Conservation (phyloP, 2,888 invertebrate species). For the Cryptus viduatorius region DNA sequence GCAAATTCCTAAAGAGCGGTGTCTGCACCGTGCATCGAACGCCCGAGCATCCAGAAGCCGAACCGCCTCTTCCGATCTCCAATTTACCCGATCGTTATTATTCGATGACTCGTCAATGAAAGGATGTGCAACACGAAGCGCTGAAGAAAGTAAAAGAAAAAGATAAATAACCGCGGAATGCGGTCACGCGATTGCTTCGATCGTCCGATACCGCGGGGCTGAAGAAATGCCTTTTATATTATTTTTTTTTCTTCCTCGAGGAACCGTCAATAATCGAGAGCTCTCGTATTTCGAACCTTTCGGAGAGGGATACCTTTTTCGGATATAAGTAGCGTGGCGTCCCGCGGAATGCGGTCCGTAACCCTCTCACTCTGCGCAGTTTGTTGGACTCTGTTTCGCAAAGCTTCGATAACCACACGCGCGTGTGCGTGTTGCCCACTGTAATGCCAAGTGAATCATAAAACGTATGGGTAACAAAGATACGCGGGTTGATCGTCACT, state of each 20-base stretch:
- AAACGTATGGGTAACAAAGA: constrained; percentile 5
- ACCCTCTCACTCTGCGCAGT: background rate
- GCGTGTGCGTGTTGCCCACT: background rate
- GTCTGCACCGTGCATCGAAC: background rate
- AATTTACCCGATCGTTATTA: constrained; percentile 5
- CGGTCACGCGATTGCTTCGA: constrained; percentile 51
- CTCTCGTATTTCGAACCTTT: constrained; percentile 12
- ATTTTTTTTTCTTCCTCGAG: background rate
- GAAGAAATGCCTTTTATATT: constrained; percentile 11
- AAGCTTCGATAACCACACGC: background rate
- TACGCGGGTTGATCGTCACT: background rate
- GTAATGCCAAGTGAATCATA: background rate
- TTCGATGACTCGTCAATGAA: constrained; percentile 15
- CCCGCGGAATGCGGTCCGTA: background rate
- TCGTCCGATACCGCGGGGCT: constrained; percentile 45
- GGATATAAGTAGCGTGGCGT: constrained; percentile 6
- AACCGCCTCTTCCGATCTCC: background rate
- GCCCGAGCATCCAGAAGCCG: background rate
- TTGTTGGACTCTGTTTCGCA: constrained; percentile 1
- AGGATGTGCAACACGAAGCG: constrained; percentile 19
- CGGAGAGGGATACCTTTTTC: constrained; percentile 11
- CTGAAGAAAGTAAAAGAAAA: constrained; percentile 21
- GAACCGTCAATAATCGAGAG: constrained; percentile 1
- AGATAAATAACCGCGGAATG: constrained; percentile 54
- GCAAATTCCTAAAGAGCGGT: background rate